These are phyloP conservation scores for Pseudochaenichthys georgianus DNA, from an alignment of 2,797 vertebrate genomes.

Conservation along the genomic window DNA sequence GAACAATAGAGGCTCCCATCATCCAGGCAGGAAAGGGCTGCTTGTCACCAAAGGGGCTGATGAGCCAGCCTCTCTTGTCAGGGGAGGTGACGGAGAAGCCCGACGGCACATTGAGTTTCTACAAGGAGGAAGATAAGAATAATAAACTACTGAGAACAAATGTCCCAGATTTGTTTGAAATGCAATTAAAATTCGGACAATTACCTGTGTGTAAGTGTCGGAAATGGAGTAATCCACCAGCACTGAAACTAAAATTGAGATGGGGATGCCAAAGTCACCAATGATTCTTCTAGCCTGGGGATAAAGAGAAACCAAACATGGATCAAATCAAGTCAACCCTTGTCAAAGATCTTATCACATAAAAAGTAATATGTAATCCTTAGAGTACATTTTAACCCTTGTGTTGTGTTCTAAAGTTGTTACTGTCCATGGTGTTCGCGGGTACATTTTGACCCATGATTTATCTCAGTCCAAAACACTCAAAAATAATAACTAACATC, in stretches of 20 bases:
- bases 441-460: too few species aligned
- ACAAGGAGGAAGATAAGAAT: not conserved
- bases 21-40: constrained; percentile 94
- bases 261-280: constrained; percentile 96
- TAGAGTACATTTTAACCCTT: too few species aligned
- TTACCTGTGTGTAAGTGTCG: constrained; percentile 95
- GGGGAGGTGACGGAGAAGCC: constrained; percentile 96
- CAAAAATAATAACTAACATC: too few species aligned
- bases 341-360: not conserved
- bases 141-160: too few species aligned
- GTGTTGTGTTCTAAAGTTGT: too few species aligned
- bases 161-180: not conserved
- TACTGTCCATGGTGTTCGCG: too few species aligned
- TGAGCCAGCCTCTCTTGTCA: constrained; percentile 94
- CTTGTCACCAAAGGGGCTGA: constrained; percentile 94
- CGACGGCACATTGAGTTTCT: constrained; percentile 96
- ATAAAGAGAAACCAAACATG: constrained; percentile 22
- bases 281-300: constrained; percentile 94
- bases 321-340: not conserved
- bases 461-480: too few species aligned
- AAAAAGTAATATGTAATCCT: too few species aligned
- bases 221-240: constrained; percentile 91
- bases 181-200: not conserved
- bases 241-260: constrained; percentile 95
- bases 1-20: constrained; percentile 95